A percentile compares a stretch with the other conserved stretches of the same genome.
phyloP scores from a whole-genome alignment of 2,113 vertebrate species.

The Phrynocephalus versicolor region DNA sequence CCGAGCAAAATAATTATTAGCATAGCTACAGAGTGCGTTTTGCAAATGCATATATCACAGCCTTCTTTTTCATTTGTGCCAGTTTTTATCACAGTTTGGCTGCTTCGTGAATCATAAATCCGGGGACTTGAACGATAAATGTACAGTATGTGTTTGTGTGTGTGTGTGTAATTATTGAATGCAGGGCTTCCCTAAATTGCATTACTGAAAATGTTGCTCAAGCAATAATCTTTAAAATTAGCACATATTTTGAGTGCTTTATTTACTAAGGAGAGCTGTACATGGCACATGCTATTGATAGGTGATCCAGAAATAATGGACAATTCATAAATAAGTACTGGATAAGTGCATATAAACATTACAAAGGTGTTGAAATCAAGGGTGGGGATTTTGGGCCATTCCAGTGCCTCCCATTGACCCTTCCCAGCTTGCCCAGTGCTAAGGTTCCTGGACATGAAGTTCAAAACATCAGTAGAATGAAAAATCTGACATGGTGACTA shows the following conservation, averaged over 20 bases:
- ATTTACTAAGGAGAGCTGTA: not conserved
- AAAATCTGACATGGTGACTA: not conserved
- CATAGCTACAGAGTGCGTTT: constrained; percentile 1
- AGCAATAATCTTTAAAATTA: constrained; percentile 3
- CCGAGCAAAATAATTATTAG: not conserved
- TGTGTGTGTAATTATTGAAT: not conserved
- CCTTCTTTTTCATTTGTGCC: not conserved
- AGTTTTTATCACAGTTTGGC: constrained; percentile 20
- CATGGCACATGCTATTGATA: rapidly evolving
- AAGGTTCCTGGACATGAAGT: no score
- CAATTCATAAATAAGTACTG: not conserved
- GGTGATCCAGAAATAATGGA: not conserved
- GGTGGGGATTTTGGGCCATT: not conserved
- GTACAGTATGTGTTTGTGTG: not conserved
- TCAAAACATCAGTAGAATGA: not conserved
- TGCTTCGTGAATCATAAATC: constrained; percentile 10
- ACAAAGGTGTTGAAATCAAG: not conserved
- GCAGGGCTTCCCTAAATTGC: not conserved
- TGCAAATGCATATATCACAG: constrained; percentile 19
- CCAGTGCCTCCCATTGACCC: no score
- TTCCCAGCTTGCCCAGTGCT: not conserved
- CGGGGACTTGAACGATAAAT: constrained; percentile 1
- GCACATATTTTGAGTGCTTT: constrained; percentile 7
- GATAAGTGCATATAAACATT: not conserved
- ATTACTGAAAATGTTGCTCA: not conserved